Evolutionary conservation across 2,113 vertebrate species (phyloP), one percentile per base, ranked within the genome.

Genomic region (Lepisosteus osseus): DNA sequence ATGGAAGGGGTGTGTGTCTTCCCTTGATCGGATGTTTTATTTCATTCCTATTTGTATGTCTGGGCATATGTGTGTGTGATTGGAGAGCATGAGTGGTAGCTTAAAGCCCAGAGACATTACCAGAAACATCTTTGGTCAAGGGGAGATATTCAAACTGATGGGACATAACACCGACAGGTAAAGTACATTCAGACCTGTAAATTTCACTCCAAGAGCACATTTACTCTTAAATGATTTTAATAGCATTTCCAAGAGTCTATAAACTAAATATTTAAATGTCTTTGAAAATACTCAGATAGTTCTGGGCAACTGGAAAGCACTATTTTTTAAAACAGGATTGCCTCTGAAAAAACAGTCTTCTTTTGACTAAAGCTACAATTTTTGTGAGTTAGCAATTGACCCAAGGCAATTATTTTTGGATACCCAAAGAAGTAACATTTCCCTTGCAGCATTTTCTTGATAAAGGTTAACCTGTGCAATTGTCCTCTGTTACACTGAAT

Each of bases 381-480:
- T 59, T 15, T 59, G 12, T 41, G 51, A 57, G 4, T 57, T 55
- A 68, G 13, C 29, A 9, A 29, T 7, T 55, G n/a, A 68, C 56
- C 68, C 54, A 59, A 43, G 29, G 56, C 55, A 43, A 70, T 43
- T 61, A 61, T 43, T 44, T 70, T 61, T 42, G 40, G 55, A 5
- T 40, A n/a, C 29, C 41, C 47, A 61, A 5, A 43, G 62, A 15
- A 65, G 62, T 43, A 65, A 29, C n/a, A 11, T 65, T 65, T 3
- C 41, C 7, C 17, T 65, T 69, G 56, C 0, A 40, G n/a, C 7
- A 1, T 8, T 69, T 69, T 57, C n/a, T 17, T 68, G 61, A 59
- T 9, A 77, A 70, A 78, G 78, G 78, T 78, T 79, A 80, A 82
- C 79, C 59, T 68, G 76, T 57, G 74, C 8, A 65, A 43, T 75